Percentiles rank a stretch among this genome's conserved stretches.
These are phyloP conservation scores for Rhimphoctona megacephalus DNA, from an alignment of 2,888 invertebrate genomes.

Conservation along the genomic window DNA sequence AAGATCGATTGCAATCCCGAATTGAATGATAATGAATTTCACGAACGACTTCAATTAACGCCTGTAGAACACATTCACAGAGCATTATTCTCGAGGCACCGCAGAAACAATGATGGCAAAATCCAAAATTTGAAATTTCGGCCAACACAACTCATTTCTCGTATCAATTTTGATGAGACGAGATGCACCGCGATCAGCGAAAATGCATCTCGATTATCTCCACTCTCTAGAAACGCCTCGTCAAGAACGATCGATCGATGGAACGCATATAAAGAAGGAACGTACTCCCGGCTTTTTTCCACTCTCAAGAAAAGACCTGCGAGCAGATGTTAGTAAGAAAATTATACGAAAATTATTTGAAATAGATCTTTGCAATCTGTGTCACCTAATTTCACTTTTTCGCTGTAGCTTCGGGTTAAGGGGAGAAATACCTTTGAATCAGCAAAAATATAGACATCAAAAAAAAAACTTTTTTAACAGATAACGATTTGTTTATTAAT, in stretches of 20 bases:
- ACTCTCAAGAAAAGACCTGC: slow-evolving; percentile 39
- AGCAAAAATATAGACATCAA: too few species aligned
- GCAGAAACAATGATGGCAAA: slow-evolving; percentile 63
- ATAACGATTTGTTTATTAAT: too few species aligned
- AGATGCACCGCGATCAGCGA: slow-evolving; percentile 59
- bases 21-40: slow-evolving; percentile 69
- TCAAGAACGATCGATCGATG: slow-evolving; percentile 58
- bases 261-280: slow-evolving; percentile 70
- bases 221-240: slow-evolving; percentile 50
- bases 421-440: too few species aligned
- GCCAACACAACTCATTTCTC: slow-evolving; percentile 70
- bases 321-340: slow-evolving; percentile 52
- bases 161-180: slow-evolving; percentile 71
- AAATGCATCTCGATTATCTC: slow-evolving; percentile 40
- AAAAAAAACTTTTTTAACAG: too few species aligned
- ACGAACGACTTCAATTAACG: slow-evolving; percentile 77
- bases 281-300: slow-evolving; percentile 79
- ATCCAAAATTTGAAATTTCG: slow-evolving; percentile 65
- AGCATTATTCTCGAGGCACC: slow-evolving; percentile 75
- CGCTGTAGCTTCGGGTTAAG: background rate
- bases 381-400: background rate
- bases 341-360: background rate
- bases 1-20: slow-evolving; percentile 73
- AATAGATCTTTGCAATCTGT: background rate
- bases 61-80: slow-evolving; percentile 78